Evolutionary conservation across 2,797 vertebrate genomes (phyloP), one percentile per base, ranked within the genome.

Genomic region (Rhinoraja longicauda): DNA sequence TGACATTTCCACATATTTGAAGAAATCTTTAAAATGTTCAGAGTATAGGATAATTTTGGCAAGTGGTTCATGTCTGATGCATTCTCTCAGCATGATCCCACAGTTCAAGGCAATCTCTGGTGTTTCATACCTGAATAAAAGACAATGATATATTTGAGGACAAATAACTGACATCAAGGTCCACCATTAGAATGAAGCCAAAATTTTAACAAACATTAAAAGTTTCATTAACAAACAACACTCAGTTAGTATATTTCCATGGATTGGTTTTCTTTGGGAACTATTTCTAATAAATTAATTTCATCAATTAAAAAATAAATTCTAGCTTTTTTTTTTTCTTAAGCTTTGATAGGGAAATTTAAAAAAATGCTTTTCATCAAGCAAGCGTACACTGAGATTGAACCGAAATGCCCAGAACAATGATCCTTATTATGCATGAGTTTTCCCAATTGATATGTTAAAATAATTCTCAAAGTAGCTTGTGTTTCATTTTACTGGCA

Each of bases 81-180:
- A 98, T 96, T 99, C 98, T 93, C 98, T 96, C 95, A 99, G 96
- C 98, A 99, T 99, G 95, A 99, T 99, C 93, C 98, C 98, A 91
- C 98, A 99, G 93, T 98, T 98, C 95, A 99, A 95, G 53, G 98
- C 98, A 92, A 99, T 97, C 95, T 97, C 97, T 39, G 98, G 96
- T 1, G 97, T 97, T 96, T 99, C 98, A 70, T 99, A 99, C 77
- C 98, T 99, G 70, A 73, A 73, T 21, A 73, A 57, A 72, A 75
- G 67, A 73, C 72, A 91, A 64, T 29, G 12, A 91, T 73, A 92
- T 17, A 91, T 39, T 73, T 92, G 90, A 75, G 24, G 24, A 45
- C 39, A 73, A 45, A 91, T 45, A 45, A 72, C 36, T 29, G 24
- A 73, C 10, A 73, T 70, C 86, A 92, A 72, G 45, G 90, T 29